Conservation (phyloP, 2,797 vertebrate species). For the Xiphorhynchus erythropygius region DNA sequence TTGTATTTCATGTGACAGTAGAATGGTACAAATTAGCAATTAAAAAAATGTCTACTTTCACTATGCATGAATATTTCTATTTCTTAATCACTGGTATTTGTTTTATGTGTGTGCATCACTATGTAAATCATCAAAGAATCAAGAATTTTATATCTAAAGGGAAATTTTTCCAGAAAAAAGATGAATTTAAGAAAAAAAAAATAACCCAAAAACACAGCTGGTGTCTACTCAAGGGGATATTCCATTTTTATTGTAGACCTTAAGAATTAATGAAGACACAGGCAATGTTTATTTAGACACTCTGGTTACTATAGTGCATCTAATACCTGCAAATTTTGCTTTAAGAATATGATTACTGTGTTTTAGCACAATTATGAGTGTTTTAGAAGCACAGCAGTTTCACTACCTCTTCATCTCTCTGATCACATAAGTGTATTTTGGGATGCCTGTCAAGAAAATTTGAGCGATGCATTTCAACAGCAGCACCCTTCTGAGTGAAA, state of each 20-base stretch:
- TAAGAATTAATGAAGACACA: neutral
- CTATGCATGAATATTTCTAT: neutral
- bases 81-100: neutral
- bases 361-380: neutral
- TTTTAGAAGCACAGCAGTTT: slow-evolving; percentile 9
- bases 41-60: neutral
- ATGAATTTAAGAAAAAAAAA: neutral
- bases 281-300: neutral
- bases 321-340: neutral
- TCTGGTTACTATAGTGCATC: neutral
- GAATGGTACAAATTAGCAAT: neutral
- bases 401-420: neutral
- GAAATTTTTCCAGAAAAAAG: neutral
- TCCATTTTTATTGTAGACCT: neutral
- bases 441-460: slow-evolving; percentile 25
- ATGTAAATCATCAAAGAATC: neutral
- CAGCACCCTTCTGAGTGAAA: slow-evolving; percentile 27
- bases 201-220: no score
- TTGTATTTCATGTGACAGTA: neutral
- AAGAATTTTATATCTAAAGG: neutral
- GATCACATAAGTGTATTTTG: neutral
- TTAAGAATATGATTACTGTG: slow-evolving; percentile 20
- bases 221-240: neutral
- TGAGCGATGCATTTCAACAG: slow-evolving; percentile 4
- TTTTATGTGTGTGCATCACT: neutral